Evolutionary conservation across 2,888 invertebrate genomes (phyloP), one percentile per base, ranked within the genome.

Genomic region (Eledona agricola): DNA sequence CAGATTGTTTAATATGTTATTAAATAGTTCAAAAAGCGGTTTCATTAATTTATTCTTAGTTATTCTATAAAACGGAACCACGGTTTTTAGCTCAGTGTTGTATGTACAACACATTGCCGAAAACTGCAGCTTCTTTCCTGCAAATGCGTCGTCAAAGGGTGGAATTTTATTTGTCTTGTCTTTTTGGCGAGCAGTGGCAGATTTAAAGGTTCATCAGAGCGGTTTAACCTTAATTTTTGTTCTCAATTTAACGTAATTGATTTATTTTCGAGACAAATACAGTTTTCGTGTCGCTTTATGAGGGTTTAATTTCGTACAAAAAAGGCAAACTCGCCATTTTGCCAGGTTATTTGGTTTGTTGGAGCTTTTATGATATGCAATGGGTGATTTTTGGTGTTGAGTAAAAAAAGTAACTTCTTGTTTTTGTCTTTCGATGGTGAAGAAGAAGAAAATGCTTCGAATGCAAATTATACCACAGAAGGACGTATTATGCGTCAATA

Each of bases 401-500:
- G n/a, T n/a, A n/a, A n/a, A n/a, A n/a, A n/a, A n/a, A n/a, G n/a
- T n/a, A n/a, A n/a, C n/a, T n/a, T n/a, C n/a, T n/a, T n/a, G n/a
- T n/a, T n/a, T n/a, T n/a, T n/a, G n/a, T n/a, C n/a, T n/a, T n/a
- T n/a, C n/a, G n/a, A n/a, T 4, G 46, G 23, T 13, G 35, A 26
- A 35, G 12, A 35, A 46, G 35, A 47, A 37, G 37, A 12, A 35
- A 35, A 38, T 45, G 23, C 15, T 31, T 45, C 25, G 51, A 51
- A 45, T 51, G 37, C 31, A 37, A 25, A 45, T 51, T 45, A 51
- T 51, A 34, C 34, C 20, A 5, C 28, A 43, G 38, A 22, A 19
- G 31, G 45, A 38, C 11, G 46, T 52, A 52, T 52, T 52, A 46
- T 52, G 52, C 38, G 37, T 52, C 46, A 52, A 52, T 46, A 52